Percentiles rank a stretch among this genome's conserved stretches.
These are phyloP conservation scores for Temnopleurus reevesii DNA, from an alignment of 53 echinoderm and acorn worm genomes.

Conservation along the genomic window DNA sequence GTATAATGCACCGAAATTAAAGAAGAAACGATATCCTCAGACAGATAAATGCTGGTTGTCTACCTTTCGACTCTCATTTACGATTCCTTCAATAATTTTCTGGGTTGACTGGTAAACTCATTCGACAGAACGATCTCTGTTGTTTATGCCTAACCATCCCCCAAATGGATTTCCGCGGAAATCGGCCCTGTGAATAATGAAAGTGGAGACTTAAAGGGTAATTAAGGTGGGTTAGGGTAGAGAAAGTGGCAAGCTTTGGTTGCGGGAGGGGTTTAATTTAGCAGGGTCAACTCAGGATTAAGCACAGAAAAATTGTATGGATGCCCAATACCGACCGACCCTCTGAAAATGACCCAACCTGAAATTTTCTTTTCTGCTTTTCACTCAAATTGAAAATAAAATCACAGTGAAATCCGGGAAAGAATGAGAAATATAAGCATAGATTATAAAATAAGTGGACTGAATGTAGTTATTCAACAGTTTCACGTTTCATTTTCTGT, in stretches of 20 bases:
- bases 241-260: not conserved
- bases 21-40: not conserved
- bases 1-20: not conserved
- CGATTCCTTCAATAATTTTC: slow-evolving; percentile 7
- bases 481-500: too few relatives aligned
- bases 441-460: too few relatives aligned
- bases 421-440: too few relatives aligned
- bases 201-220: slow-evolving; percentile 23
- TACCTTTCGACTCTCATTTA: not conserved
- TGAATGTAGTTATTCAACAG: too few relatives aligned
- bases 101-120: slow-evolving; percentile 16
- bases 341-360: too few relatives aligned
- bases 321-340: too few relatives aligned
- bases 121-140: not conserved
- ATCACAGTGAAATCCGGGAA: too few relatives aligned
- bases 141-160: slow-evolving; percentile 41
- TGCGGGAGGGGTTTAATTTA: not conserved
- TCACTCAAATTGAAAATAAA: too few relatives aligned
- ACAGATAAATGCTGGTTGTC: not conserved
- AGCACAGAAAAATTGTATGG: too few relatives aligned
- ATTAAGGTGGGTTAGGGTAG: not conserved
- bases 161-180: slow-evolving; percentile 14
- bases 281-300: too few relatives aligned
- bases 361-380: too few relatives aligned
- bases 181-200: slow-evolving; percentile 35